These are phyloP conservation scores for Drosophila auraria DNA, from an alignment of 1,140 invertebrate genomes.

Conservation along the genomic window DNA sequence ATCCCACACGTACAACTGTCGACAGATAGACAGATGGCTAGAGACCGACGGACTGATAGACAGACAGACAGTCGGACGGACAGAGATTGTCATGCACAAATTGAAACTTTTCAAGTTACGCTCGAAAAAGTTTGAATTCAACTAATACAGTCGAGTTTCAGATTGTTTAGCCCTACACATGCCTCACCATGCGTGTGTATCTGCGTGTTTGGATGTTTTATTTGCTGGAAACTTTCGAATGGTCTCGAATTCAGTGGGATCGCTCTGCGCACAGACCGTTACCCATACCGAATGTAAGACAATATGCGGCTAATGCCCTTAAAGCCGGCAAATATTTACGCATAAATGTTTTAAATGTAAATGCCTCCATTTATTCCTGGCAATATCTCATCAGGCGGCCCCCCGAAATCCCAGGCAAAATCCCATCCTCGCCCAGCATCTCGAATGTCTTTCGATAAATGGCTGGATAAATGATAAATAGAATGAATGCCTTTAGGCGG, in stretches of 20 bases:
- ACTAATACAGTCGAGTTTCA: conserved; percentile 56
- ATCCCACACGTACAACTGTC: conserved; percentile 41
- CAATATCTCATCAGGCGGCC: conserved; percentile 51
- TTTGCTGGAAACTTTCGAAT: conserved; percentile 57
- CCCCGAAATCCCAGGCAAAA: neutral
- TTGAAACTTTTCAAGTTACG: conserved; percentile 77
- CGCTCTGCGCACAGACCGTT: conserved; percentile 29
- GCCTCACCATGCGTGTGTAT: conserved; percentile 9
- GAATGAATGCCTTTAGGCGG: conserved; percentile 73
- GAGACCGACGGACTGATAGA: conserved; percentile 24
- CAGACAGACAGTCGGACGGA: conserved; percentile 17
- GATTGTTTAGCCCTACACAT: conserved; percentile 43
- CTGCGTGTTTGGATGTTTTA: conserved; percentile 53
- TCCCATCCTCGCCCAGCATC: conserved; percentile 11
- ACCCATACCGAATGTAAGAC: conserved; percentile 32
- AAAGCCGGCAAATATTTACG: conserved; percentile 60
- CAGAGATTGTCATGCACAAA: conserved; percentile 60
- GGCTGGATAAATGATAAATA: conserved; percentile 80
- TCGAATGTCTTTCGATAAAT: conserved; percentile 72
- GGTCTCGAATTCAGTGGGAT: conserved; percentile 54
- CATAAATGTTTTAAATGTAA: conserved; percentile 76
- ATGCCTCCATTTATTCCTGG: conserved; percentile 63
- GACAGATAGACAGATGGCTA: conserved; percentile 43
- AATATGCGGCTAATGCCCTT: conserved; percentile 54
- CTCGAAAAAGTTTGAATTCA: conserved; percentile 71